A percentile compares a stretch with the other conserved stretches of the same genome.
Conservation (phyloP, 2,797 vertebrate species). For the Macrochelys suwanniensis region DNA sequence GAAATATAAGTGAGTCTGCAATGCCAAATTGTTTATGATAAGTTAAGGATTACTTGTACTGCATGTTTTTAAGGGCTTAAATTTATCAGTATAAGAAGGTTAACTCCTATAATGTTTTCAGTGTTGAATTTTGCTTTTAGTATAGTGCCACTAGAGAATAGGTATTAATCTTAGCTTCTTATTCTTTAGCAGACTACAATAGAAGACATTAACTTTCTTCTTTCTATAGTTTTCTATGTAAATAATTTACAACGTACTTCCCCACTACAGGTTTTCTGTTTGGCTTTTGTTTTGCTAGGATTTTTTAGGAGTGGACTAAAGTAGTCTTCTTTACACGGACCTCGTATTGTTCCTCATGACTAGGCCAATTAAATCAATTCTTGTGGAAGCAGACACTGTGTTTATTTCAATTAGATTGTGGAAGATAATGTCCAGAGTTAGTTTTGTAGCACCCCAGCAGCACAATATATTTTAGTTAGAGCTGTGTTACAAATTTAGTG, state of each 20-base stretch:
- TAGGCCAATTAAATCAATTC: conserved; percentile 24
- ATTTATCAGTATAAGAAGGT: conserved; percentile 1
- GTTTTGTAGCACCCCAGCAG: neutral
- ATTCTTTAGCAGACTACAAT: conserved; percentile 22
- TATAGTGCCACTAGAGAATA: conserved; percentile 1
- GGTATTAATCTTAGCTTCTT: conserved; percentile 1
- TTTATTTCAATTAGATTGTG: conserved; percentile 46
- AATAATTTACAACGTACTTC: conserved; percentile 47
- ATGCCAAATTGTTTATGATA: conserved; percentile 13
- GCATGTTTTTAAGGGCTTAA: neutral
- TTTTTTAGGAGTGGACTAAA: neutral
- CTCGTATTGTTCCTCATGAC: neutral
- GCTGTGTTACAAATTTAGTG: neutral
- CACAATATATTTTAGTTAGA: neutral
- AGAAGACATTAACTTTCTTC: neutral
- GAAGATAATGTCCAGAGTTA: neutral
- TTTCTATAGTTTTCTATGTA: neutral
- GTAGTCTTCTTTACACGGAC: conserved; percentile 33
- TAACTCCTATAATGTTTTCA: neutral
- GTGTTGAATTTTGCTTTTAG: neutral
- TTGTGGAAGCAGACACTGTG: conserved; percentile 4
- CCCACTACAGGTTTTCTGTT: neutral
- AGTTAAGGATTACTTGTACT: neutral
- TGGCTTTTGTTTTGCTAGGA: neutral
- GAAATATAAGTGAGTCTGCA: neutral